phyloP scores from a whole-genome alignment of 2,797 vertebrate species.

The Artibeus jamaicensis region DNA sequence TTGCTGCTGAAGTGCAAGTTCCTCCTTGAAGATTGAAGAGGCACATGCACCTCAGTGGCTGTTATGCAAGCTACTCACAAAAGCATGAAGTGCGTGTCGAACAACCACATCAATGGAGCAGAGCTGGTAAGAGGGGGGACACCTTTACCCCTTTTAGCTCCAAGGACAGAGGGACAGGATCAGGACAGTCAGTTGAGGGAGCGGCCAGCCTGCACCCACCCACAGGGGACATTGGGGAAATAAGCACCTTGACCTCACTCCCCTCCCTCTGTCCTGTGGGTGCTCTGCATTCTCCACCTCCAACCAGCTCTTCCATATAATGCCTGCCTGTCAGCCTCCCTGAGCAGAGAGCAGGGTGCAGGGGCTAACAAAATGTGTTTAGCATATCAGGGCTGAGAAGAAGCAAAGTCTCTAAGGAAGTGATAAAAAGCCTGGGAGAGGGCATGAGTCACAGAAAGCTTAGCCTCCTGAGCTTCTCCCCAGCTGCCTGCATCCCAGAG shows the following conservation, averaged over 20 bases:
- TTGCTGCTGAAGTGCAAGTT: not conserved
- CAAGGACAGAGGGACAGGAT: not conserved
- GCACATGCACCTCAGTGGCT: accelerated
- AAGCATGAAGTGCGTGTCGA: not conserved
- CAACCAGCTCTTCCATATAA: not conserved
- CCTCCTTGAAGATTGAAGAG: not conserved
- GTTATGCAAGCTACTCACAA: accelerated
- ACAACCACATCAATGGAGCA: too few species aligned
- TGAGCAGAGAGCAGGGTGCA: not conserved
- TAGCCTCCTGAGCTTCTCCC: not conserved
- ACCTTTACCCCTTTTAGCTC: too few species aligned
- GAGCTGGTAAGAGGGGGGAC: not conserved
- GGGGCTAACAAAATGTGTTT: not conserved
- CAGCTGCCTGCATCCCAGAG: too few species aligned
- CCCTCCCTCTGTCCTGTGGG: too few species aligned
- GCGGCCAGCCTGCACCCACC: too few species aligned
- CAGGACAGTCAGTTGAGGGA: not conserved
- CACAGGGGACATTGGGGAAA: not conserved
- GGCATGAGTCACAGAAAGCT: not conserved
- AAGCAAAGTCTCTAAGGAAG: not conserved
- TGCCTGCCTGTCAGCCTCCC: not conserved
- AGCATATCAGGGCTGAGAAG: not conserved
- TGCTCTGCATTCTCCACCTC: not conserved
- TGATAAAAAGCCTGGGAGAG: not conserved
- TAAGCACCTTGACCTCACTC: not conserved